Conservation (phyloP, 2,888 invertebrate species). For the Eutolmus rufibarbis region DNA sequence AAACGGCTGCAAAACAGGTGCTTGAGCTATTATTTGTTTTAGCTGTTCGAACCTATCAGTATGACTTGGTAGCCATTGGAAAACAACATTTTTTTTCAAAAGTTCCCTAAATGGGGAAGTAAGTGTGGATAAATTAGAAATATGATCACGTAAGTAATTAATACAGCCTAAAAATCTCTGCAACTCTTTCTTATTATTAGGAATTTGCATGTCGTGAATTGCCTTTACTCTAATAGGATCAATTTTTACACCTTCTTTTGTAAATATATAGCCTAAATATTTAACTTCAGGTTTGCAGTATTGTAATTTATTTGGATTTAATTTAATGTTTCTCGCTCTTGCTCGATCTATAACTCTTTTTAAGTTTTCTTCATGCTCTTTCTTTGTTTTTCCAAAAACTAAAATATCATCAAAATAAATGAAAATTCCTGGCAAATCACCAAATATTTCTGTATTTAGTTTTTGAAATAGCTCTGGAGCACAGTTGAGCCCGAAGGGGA, state of each 20-base stretch:
- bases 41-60: background rate
- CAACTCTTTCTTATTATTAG: conserved; percentile 35
- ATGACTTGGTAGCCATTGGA: background rate
- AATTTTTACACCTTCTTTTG: conserved; percentile 9
- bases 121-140: conserved; percentile 18
- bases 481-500: too few relatives aligned
- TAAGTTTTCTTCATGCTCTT: background rate
- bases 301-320: conserved; percentile 34
- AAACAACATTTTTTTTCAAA: conserved; percentile 3
- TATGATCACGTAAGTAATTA: conserved; percentile 36
- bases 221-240: conserved; percentile 14
- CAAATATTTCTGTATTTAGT: conserved; percentile 8
- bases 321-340: conserved; percentile 17
- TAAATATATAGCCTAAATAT: conserved; percentile 32
- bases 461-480: conserved; percentile 22
- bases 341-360: conserved; percentile 9
- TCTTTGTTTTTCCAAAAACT: too few relatives aligned
- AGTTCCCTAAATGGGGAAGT: background rate
- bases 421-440: background rate
- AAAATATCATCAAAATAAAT: background rate
- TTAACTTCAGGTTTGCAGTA: background rate
- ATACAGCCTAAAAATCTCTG: conserved; percentile 30
- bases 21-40: background rate
- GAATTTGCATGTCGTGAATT: background rate
- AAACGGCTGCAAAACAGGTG: background rate